Percentiles rank a stretch among this genome's conserved stretches.
Evolutionary conservation across 2,113 vertebrate genomes (phyloP).

Genomic region (Gavialis gangeticus): DNA sequence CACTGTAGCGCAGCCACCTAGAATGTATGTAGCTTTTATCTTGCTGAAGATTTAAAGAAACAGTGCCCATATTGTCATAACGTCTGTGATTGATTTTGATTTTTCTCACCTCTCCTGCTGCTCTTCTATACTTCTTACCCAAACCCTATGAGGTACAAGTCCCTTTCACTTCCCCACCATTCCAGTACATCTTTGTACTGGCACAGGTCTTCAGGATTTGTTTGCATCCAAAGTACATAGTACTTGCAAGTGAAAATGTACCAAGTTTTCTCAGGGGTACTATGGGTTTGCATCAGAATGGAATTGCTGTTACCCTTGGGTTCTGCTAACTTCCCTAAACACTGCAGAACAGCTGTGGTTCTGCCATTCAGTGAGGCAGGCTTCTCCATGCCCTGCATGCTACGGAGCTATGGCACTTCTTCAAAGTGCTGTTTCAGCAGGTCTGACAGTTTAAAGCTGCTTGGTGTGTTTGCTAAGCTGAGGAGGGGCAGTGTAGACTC

Average conservation of each 20-base stretch:
- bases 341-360: no score
- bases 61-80: neutral
- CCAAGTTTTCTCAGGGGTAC: no score
- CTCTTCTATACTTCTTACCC: neutral
- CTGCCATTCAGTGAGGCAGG: no score
- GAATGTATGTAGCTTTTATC: slow-evolving; percentile 34
- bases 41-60: slow-evolving; percentile 57
- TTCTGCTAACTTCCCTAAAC: no score
- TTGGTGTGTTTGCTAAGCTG: neutral
- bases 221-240: no score
- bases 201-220: no score
- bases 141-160: neutral
- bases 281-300: no score
- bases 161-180: neutral
- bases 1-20: neutral
- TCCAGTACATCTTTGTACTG: no score
- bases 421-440: neutral
- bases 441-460: neutral
- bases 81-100: neutral
- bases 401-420: neutral
- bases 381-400: no score
- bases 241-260: no score
- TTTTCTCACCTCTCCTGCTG: neutral
- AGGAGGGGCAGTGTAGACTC: neutral
- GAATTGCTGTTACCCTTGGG: no score